Evolutionary conservation across 2,888 invertebrate genomes (phyloP), one percentile per base, ranked within the genome.

Genomic region (Andricus quercusramuli): DNA sequence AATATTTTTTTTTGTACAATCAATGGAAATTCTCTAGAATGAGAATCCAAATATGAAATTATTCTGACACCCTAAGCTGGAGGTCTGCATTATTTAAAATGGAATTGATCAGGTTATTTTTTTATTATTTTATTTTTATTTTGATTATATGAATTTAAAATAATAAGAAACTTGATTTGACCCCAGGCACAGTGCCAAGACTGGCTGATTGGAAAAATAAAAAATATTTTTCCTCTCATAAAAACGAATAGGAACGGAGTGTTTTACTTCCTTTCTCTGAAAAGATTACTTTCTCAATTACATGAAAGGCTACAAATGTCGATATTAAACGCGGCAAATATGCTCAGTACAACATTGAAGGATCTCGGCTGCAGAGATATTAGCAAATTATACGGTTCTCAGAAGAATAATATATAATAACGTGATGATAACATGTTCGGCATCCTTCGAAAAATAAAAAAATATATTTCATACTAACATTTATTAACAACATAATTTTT

Each of bases 321-420:
- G 56, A 56, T 56, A 56, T n/a, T 56, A 56, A 56, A 56, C 56
- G 56, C n/a, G 56, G 56, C n/a, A 56, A 56, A 56, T 56, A 51
- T 51, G 20, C 51, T 20, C 51, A 51, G n/a, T n/a, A n/a, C n/a
- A 8, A 51, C 51, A 51, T n/a, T 51, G 51, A 51, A 51, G n/a
- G 8, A 51, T 20, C 51, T n/a, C 51, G n/a, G 51, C n/a, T 51
- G n/a, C 51, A 51, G 51, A 51, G 51, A 8, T n/a, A 51, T 51
- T 51, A 51, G 51, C 51, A 9, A 51, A 51, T 51, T 51, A 51
- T 51, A n/a, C n/a, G 51, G 20, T 56, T n/a, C 56, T 56, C 9
- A 56, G 56, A 59, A 59, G 11, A 11, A 59, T 59, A 22, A 59
- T 59, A 59, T 59, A 59, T 22, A 22, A 59, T 59, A 59, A 59